Conservation (phyloP, 2,797 vertebrate genomes). For the Diceros bicornis region DNA sequence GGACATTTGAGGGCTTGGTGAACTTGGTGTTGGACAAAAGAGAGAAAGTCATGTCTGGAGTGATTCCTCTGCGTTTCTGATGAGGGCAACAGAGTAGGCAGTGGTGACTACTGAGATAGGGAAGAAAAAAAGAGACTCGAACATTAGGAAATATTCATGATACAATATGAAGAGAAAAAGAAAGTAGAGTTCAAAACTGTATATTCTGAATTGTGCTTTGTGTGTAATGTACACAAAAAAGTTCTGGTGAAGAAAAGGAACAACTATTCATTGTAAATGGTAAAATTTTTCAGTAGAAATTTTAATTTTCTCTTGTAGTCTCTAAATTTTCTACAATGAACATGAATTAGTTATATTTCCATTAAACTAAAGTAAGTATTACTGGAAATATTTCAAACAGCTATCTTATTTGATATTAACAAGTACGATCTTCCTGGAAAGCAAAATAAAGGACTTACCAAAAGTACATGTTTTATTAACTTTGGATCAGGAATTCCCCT, state of each 20-base stretch:
- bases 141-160: neutral
- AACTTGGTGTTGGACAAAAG: neutral
- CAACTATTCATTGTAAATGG: neutral
- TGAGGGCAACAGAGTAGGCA: neutral
- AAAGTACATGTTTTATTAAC: neutral
- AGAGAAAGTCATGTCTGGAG: neutral
- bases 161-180: neutral
- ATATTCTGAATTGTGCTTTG: neutral
- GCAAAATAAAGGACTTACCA: neutral
- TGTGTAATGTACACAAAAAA: neutral
- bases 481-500: neutral
- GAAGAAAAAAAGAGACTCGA: neutral
- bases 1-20: neutral
- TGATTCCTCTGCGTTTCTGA: neutral
- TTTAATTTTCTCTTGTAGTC: neutral
- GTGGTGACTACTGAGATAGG: neutral
- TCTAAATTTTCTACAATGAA: neutral
- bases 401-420: neutral
- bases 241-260: neutral
- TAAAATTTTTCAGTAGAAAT: neutral
- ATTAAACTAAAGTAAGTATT: slow-evolving; percentile 5
- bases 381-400: neutral
- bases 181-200: neutral
- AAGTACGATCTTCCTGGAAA: neutral
- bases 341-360: neutral